These are phyloP conservation scores for Bos javanicus DNA, from an alignment of 2,113 vertebrate genomes.

Conservation along the genomic window DNA sequence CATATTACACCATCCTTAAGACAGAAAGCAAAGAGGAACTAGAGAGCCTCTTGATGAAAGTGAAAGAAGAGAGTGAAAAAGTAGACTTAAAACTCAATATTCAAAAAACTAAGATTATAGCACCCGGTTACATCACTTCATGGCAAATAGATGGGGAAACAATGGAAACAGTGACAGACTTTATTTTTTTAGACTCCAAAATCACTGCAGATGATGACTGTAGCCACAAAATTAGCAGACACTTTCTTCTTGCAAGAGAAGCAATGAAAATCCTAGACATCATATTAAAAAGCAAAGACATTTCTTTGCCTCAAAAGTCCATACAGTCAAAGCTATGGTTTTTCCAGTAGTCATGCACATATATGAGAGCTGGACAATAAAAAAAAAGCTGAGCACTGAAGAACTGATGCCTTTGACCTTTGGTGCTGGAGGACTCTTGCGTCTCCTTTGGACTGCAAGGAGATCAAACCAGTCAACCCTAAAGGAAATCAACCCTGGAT, in stretches of 20 bases:
- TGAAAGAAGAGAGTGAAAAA: not conserved
- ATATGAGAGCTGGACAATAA: not conserved
- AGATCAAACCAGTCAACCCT: not conserved
- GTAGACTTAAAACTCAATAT: not conserved
- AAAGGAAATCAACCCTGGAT: not conserved
- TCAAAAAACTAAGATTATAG: not conserved
- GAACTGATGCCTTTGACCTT: not conserved
- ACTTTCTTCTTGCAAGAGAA: not conserved
- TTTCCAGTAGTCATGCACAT: not conserved
- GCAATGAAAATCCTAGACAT: not conserved
- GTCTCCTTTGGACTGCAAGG: not conserved
- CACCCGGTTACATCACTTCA: accelerated
- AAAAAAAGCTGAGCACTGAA: not conserved
- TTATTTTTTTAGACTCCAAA: not conserved
- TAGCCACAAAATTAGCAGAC: not conserved
- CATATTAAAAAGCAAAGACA: not conserved
- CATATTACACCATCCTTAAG: not conserved
- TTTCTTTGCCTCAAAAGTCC: not conserved
- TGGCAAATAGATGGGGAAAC: not conserved
- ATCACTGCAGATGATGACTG: not conserved
- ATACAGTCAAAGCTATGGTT: not conserved
- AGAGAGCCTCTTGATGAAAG: not conserved
- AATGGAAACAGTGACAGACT: not conserved
- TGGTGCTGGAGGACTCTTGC: not conserved
- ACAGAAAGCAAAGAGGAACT: not conserved